Base-by-base conservation (phyloP, 2,113 vertebrate genomes). In the Rhabdornis inornatus region DNA sequence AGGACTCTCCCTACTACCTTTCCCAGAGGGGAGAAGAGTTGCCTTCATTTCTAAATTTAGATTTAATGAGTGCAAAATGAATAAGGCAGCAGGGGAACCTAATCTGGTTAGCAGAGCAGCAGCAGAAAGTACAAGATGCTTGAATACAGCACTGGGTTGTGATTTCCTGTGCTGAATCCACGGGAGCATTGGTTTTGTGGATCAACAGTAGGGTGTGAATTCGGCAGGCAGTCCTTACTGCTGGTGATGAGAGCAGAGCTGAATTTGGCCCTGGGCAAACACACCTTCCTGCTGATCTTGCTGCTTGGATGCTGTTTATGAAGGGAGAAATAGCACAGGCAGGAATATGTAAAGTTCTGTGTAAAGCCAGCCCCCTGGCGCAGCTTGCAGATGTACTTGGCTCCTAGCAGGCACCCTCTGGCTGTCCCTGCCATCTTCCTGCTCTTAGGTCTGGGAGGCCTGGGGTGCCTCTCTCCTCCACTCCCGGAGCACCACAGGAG, bases 11-110 rank as follows among this genome's bases (percentile, higher is more conserved):
- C 52, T 75, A 56, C n/a, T 71, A 87, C 74, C 61, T 61, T 75
- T 64, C 88, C 92, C 91, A 69, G 80, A 93, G 89, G 85, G 71
- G 33, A 96, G 61, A 87, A 70, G 70, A 77, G 61, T 85, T 91
- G 39, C 59, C 85, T 97, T 91, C 64, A 1, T 70, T 90, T 89
- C 94, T 96, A 94, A 94, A 96, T 96, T 89, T 95, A 95, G 84
- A 84, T 86, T 84, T 91, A 95, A 94, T 94, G 95, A 93, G 70
- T 27, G 42, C 28, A 69, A 40, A 88, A 95, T 82, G 83, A 96
- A 92, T 94, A 83, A 93, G 86, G 90, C 82, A 96, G 57, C 70
- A 78, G 78, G 86, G 74, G 76, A 88, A 91, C 59, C 87, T 84
- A 92, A 93, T 93, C 79, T 84, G 91, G 92, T 90, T 94, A 96